These are phyloP conservation scores for Pocillopora grandis DNA, from an alignment of 92 coral and sea anemone species.

Conservation along the genomic window DNA sequence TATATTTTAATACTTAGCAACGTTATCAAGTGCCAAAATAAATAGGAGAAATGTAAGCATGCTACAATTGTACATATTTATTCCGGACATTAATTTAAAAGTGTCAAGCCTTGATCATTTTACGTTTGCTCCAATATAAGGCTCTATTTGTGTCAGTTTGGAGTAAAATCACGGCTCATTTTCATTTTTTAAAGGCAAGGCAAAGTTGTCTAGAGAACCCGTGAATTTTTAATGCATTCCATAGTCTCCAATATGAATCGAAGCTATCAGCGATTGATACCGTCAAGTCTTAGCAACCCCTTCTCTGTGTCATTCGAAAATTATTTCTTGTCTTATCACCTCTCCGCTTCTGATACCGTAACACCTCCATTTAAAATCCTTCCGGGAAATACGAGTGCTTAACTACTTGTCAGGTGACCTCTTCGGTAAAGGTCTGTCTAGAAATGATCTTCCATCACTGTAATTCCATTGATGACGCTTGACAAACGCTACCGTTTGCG, in stretches of 20 bases:
- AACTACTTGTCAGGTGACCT: conserved; percentile 58
- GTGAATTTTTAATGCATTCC: conserved; percentile 27
- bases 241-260: conserved; percentile 5
- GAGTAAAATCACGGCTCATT: background rate
- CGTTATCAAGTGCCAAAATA: background rate
- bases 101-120: background rate
- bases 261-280: background rate
- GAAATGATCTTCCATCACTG: conserved; percentile 56
- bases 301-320: background rate
- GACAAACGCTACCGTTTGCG: conserved; percentile 64
- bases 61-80: background rate
- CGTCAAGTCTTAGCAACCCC: background rate
- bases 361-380: background rate
- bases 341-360: background rate
- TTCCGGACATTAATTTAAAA: background rate
- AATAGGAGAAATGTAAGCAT: background rate
- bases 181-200: background rate
- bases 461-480: conserved; percentile 81
- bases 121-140: background rate
- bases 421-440: conserved; percentile 76
- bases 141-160: background rate
- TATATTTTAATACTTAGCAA: background rate
- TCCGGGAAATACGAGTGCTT: background rate
- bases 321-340: background rate
- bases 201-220: background rate